Base-by-base conservation (phyloP, 2,797 vertebrate genomes). In the Tamandua tetradactyla region DNA sequence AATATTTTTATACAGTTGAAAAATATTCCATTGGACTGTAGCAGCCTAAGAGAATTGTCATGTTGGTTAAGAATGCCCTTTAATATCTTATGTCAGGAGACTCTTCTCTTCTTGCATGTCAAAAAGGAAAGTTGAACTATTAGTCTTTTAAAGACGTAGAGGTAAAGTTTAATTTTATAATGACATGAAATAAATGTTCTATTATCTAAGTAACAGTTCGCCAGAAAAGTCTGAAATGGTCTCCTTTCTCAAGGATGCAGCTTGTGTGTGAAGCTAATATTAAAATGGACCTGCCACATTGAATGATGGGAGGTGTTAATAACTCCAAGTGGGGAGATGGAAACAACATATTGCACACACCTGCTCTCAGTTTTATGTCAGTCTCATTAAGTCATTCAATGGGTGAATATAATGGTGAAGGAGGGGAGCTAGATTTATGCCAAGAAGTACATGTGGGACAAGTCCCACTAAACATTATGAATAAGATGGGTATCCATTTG, bases 161-260 rank as follows among this genome's bases (percentile, higher is more conserved):
- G 86, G 91, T 96, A 93, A 94, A 92, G 90, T 94, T 95, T 96
- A 97, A 95, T 95, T 97, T 95, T 93, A 75, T 93, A 95, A 95
- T 89, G 95, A 78, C 80, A 75, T 64, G 75, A 94, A 95, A 93
- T 97, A 92, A 95, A 84, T 94, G 72, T 87, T 91, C 89, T 94
- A 6, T 94, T 96, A 87, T 94, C 81, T 95, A 86, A 96, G 87
- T 85, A 93, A 76, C 23, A 89, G 88, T 96, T 94, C 74, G 88
- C 86, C 84, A 94, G 95, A 83, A 96, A 86, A 71, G 66, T 86
- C 92, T 66, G 87, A 78, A 82, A 87, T 35, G 59, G 92, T 78
- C 68, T 92, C 74, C 40, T 59, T 72, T 89, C 89, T 92, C 93
- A 76, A 90, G 95, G 91, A 93, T 80, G 68, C 87, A 35, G 76